Evolutionary conservation across 2,113 vertebrate species (phyloP).

Genomic region (Poeciliopsis retropinna): DNA sequence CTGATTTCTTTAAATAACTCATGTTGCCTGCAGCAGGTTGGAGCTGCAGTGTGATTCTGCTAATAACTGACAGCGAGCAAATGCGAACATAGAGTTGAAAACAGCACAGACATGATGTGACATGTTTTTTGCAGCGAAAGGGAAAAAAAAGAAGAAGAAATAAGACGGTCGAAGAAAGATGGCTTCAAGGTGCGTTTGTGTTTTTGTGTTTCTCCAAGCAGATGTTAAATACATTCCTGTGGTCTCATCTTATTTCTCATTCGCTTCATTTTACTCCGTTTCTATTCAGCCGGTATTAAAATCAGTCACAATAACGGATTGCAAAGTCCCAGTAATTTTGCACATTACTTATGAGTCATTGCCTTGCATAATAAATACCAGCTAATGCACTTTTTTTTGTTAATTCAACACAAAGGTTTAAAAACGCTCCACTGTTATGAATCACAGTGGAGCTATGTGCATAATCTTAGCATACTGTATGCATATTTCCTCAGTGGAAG

Average conservation of each 20-base stretch:
- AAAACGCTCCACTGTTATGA: conserved; percentile 36
- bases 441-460: conserved; percentile 33
- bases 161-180: conserved; percentile 36
- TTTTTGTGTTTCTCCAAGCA: conserved; percentile 10
- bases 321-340: conserved; percentile 58
- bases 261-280: conserved; percentile 37
- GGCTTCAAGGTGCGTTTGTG: conserved; percentile 26
- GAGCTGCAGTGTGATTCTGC: conserved; percentile 58
- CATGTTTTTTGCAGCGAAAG: conserved; percentile 7
- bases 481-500: conserved; percentile 21
- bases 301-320: conserved; percentile 58
- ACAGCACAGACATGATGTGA: conserved; percentile 25
- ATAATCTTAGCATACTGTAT: conserved; percentile 10
- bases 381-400: conserved; percentile 62
- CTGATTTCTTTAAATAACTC: conserved; percentile 68
- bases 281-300: conserved; percentile 41
- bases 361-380: conserved; percentile 61
- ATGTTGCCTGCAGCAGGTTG: conserved; percentile 56
- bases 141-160: background rate
- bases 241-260: conserved; percentile 22
- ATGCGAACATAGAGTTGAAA: conserved; percentile 39
- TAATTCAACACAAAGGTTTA: conserved; percentile 63
- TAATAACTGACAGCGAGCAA: conserved; percentile 61
- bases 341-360: conserved; percentile 67
- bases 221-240: conserved; percentile 29